Percentiles rank a stretch among this genome's conserved stretches.
Conservation (phyloP, 2,797 vertebrate species). For the Amniataba percoides region DNA sequence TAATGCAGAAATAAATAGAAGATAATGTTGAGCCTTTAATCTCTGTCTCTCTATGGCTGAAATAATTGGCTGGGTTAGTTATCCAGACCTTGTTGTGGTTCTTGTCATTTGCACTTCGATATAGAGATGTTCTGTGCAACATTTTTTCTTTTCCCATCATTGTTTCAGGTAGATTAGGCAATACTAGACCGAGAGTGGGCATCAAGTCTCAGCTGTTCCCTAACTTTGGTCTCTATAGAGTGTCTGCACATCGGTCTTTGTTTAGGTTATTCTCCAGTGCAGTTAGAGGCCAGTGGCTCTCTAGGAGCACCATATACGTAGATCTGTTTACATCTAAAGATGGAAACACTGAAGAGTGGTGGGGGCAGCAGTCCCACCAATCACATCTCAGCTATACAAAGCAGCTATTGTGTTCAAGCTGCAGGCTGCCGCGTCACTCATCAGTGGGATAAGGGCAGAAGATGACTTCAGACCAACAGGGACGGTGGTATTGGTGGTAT, state of each 20-base stretch:
- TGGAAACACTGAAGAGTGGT: slow-evolving; percentile 44
- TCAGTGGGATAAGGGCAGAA: slow-evolving; percentile 75
- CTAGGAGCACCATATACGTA: slow-evolving; percentile 1
- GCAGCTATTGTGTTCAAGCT: slow-evolving; percentile 61
- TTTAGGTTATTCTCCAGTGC: not conserved
- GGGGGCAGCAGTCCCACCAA: slow-evolving; percentile 2
- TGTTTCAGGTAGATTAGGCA: slow-evolving; percentile 5
- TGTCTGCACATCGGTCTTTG: not conserved
- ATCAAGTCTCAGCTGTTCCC: not conserved
- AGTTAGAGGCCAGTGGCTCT: slow-evolving; percentile 20
- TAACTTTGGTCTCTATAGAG: not conserved
- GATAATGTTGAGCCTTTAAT: not conserved
- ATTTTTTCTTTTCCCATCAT: slow-evolving; percentile 13
- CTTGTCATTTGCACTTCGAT: not conserved
- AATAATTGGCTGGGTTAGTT: not conserved
- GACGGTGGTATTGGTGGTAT: slow-evolving; percentile 81
- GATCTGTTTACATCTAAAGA: slow-evolving; percentile 53
- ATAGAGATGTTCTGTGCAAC: not conserved
- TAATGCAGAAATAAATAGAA: not conserved
- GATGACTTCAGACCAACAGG: slow-evolving; percentile 74
- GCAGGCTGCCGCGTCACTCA: slow-evolving; percentile 78
- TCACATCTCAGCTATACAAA: slow-evolving; percentile 50
- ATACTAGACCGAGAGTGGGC: not conserved
- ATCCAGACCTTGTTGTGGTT: not conserved
- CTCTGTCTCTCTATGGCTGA: not conserved